A percentile compares a stretch with the other conserved stretches of the same genome.
Evolutionary conservation across 2,888 invertebrate genomes (phyloP).

Genomic region (Calliscelio sp.): DNA sequence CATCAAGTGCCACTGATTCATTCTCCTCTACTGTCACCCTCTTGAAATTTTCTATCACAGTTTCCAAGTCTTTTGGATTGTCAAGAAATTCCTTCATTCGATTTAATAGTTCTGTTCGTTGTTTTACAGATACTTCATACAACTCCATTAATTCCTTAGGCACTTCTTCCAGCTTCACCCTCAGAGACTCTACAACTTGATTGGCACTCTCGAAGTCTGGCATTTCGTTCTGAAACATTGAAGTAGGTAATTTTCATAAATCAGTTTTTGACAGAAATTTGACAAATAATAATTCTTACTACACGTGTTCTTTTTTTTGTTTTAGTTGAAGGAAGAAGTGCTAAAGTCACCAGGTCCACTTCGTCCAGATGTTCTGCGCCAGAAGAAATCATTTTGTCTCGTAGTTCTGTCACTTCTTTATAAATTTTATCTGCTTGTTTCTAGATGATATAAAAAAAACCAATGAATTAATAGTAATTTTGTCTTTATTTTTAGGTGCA

Average conservation of each 20-base stretch:
- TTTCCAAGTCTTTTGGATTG: neutral
- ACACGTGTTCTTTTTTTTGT: too few species aligned
- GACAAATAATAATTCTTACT: too few species aligned
- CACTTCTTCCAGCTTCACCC: conserved; percentile 74
- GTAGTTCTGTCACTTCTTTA: conserved; percentile 79
- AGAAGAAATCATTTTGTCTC: conserved; percentile 79
- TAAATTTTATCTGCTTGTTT: conserved; percentile 60
- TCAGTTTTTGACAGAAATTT: too few species aligned
- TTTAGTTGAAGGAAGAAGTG: too few species aligned
- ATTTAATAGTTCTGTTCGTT: conserved; percentile 3
- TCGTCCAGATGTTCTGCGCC: conserved; percentile 82
- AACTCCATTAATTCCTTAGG: conserved; percentile 32
- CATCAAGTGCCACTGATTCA: neutral
- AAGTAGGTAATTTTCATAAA: too few species aligned
- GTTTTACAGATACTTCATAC: neutral
- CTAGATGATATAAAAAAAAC: conserved; percentile 15
- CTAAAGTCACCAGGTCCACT: conserved; percentile 76
- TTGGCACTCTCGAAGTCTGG: too few species aligned
- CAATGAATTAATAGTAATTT: neutral
- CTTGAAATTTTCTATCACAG: conserved; percentile 1
- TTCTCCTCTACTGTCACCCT: neutral
- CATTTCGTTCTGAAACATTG: too few species aligned
- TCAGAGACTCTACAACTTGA: conserved; percentile 69
- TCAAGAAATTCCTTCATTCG: neutral
- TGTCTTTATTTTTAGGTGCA: too few species aligned